Evolutionary conservation across 1,140 invertebrate genomes (phyloP), one percentile per base, ranked within the genome.

Genomic region (Prorops nasuta): DNA sequence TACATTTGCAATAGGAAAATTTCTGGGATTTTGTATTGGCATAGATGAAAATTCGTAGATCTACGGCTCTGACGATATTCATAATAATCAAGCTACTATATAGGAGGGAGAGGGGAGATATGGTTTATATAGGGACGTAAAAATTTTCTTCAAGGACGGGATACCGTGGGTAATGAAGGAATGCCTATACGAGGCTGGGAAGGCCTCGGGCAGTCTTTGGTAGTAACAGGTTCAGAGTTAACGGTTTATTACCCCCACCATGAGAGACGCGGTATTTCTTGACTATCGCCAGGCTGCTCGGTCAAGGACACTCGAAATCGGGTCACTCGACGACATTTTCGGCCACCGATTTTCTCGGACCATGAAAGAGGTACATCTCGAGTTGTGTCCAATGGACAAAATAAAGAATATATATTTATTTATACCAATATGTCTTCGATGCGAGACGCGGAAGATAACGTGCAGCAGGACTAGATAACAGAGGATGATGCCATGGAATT

Each of bases 221-320:
- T 31, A 34, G 60, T 49, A 63, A 58, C 60, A 63, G 60, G 60
- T 63, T 63, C 60, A 63, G 58, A 63, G 45, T 63, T 63, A 63
- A 63, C 60, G 60, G 60, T 61, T 54, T 35, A 58, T 31, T 49
- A 9, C 55, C 51, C 60, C 58, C 60, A 58, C 58, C 36, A 41
- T 16, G 24, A 10, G 24, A 10, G 10, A 28, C 24, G 24, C 21
- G 18, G 24, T 34, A 56, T 49, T 57, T 56, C 58, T 60, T 48
- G 35, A 15, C 24, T 47, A 42, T 56, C 53, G 42, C 32, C 38
- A 15, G 31, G 31, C 48, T 54, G 45, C 56, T 64, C 61, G 61
- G 61, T 64, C 61, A 64, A 64, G 61, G 61, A 64, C 61, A 64
- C 44, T 15, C 15, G 37, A 32, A 60, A 56, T 38, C 24, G 34